Percentiles rank a stretch among this genome's conserved stretches.
phyloP scores from a whole-genome alignment of 2,113 vertebrate species.

The Drymodes brunneopygia region DNA sequence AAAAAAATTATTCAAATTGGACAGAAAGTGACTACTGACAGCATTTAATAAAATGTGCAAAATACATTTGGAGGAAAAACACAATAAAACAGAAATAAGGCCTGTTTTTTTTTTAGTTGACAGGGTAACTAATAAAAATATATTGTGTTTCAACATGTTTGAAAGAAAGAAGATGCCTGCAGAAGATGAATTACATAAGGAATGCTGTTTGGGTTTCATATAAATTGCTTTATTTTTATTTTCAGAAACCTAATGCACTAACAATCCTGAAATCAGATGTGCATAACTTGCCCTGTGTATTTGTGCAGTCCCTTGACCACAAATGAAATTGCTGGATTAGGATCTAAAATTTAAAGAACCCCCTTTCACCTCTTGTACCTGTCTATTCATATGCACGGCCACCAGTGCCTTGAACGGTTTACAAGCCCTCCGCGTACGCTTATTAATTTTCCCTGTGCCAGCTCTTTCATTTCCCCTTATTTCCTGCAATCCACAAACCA shows the following conservation, averaged over 20 bases:
- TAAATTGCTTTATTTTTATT: constrained; percentile 13
- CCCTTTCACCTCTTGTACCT: background rate
- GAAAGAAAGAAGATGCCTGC: background rate
- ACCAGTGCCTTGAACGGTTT: background rate
- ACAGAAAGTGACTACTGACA: background rate
- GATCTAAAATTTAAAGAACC: background rate
- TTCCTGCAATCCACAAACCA: background rate
- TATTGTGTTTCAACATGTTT: constrained; percentile 5
- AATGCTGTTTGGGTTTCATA: background rate
- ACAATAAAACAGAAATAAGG: background rate
- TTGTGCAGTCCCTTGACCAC: background rate
- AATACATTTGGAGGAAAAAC: background rate
- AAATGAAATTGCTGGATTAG: background rate
- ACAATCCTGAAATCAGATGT: background rate
- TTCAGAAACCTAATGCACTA: constrained; percentile 4
- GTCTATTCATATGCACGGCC: background rate
- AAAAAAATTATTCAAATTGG: background rate
- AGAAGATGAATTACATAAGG: constrained; percentile 11
- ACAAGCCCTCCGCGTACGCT: background rate
- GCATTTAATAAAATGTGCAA: background rate
- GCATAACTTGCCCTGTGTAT: background rate
- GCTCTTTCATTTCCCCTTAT: background rate
- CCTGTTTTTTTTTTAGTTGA: background rate
- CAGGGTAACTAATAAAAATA: constrained; percentile 20
- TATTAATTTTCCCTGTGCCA: background rate